Conservation (phyloP, 2,797 vertebrate species). For the Coluber constrictor region DNA sequence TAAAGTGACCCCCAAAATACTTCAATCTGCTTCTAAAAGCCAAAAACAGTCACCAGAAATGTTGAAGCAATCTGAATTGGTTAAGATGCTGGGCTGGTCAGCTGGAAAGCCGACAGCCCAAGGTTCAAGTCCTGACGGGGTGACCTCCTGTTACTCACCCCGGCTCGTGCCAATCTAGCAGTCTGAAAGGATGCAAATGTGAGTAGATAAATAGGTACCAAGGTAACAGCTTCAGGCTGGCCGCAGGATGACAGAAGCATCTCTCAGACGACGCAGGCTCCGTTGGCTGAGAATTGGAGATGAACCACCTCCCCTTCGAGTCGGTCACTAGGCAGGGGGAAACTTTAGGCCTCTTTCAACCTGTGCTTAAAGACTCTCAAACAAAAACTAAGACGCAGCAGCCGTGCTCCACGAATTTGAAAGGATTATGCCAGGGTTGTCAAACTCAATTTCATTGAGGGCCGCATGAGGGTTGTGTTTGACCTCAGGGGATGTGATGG, state of each 20-base stretch:
- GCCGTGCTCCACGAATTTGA: not conserved
- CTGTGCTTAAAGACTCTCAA: not conserved
- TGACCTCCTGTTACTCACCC: not conserved
- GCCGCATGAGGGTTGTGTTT: no score
- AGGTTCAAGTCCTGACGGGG: not conserved
- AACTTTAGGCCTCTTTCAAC: not conserved
- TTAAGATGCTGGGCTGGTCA: not conserved
- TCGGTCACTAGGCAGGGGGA: not conserved
- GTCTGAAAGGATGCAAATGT: not conserved
- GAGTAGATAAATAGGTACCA: not conserved
- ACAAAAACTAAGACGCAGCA: not conserved
- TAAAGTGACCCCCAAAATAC: not conserved
- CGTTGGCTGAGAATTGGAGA: not conserved
- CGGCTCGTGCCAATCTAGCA: not conserved
- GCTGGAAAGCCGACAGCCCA: not conserved
- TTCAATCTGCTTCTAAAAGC: conserved; percentile 4
- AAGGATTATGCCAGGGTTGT: not conserved
- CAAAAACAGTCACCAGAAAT: not conserved
- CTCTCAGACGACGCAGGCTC: not conserved
- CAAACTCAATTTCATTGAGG: no score
- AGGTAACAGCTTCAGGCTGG: not conserved
- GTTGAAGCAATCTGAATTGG: not conserved
- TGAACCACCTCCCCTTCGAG: not conserved
- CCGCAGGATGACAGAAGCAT: not conserved
- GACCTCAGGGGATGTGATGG: no score